Percentiles rank a stretch among this genome's conserved stretches.
Conservation (phyloP, 2,113 vertebrate species). For the Microtus richardsoni region DNA sequence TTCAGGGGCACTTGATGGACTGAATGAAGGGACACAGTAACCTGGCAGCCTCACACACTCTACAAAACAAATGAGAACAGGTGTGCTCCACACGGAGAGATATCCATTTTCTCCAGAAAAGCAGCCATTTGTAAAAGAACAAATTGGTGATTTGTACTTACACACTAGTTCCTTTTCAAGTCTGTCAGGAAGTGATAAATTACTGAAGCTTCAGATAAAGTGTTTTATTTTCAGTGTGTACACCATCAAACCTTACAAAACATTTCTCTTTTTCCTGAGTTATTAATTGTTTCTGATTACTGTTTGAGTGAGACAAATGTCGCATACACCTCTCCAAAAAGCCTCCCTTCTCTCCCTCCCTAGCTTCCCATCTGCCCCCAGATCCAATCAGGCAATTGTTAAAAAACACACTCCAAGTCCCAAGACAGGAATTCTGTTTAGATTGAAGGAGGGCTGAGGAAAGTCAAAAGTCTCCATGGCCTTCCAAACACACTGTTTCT, state of each 20-base stretch:
- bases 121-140: conserved; percentile 72
- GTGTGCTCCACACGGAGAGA: conserved; percentile 16
- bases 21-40: conserved; percentile 33
- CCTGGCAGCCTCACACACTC: neutral
- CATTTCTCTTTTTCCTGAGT: conserved; percentile 42
- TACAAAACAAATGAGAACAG: conserved; percentile 73
- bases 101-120: conserved; percentile 63
- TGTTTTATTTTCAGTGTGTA: conserved; percentile 67
- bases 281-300: conserved; percentile 69
- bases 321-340: neutral
- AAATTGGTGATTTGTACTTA: conserved; percentile 79
- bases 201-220: conserved; percentile 73
- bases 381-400: neutral
- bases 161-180: conserved; percentile 70
- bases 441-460: neutral
- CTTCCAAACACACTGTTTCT: conserved; percentile 36
- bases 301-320: conserved; percentile 46
- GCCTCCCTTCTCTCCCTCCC: neutral
- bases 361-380: no score
- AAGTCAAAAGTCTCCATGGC: neutral
- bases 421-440: neutral
- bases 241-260: conserved; percentile 63
- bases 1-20: neutral
- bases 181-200: conserved; percentile 79
- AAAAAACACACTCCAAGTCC: neutral